Percentiles rank a stretch among this genome's conserved stretches.
These are phyloP conservation scores for Drosophila flavopinicola DNA, from an alignment of 2,888 invertebrate genomes.

Conservation along the genomic window DNA sequence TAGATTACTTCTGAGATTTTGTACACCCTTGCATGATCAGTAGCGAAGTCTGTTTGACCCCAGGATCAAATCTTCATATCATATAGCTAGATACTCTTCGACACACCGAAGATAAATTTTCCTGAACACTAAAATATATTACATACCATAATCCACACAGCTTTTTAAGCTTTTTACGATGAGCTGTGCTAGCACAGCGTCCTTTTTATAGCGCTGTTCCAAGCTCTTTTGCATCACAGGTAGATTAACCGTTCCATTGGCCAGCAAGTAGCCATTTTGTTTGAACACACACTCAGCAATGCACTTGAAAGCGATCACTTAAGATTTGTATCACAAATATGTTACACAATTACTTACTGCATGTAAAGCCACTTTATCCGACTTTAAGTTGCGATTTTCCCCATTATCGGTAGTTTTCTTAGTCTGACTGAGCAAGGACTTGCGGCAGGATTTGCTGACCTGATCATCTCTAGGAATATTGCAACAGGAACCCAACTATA, in stretches of 20 bases:
- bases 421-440: conserved; percentile 37
- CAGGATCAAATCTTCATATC: no score
- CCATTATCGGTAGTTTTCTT: conserved; percentile 34
- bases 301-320: conserved; percentile 31
- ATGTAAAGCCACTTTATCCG: conserved; percentile 54
- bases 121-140: no score
- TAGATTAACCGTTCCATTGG: conserved; percentile 53
- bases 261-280: conserved; percentile 38
- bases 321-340: no score
- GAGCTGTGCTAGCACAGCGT: conserved; percentile 34
- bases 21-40: no score
- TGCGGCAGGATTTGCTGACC: conserved; percentile 44
- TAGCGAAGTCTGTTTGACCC: no score
- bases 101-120: no score
- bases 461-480: conserved; percentile 49
- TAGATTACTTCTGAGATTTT: not conserved
- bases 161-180: conserved; percentile 34
- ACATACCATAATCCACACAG: conserved; percentile 44
- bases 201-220: conserved; percentile 47
- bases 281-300: conserved; percentile 66
- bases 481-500: conserved; percentile 52
- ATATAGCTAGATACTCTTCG: no score
- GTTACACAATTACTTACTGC: conserved; percentile 46
- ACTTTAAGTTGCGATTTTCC: conserved; percentile 26
- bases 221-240: conserved; percentile 33